Base-by-base conservation (phyloP, 37 sponge, comb jelly and placozoan species). In the Axinella damicornis region DNA sequence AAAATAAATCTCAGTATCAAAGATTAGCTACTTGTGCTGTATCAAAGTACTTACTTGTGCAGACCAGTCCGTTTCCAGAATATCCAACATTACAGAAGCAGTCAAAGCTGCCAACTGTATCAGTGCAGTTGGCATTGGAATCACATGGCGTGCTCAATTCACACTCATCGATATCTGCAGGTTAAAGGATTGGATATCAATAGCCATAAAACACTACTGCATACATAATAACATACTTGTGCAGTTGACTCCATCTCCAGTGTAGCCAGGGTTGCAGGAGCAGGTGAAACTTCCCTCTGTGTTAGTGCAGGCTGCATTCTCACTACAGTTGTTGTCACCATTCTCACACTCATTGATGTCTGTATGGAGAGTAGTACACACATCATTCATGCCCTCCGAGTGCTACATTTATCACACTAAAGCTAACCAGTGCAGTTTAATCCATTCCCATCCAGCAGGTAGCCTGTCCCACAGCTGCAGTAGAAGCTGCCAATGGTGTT, bases 31-130 rank as follows among this genome's bases (percentile, higher is more conserved):
- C n/a, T n/a, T n/a, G n/a, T n/a, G n/a, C n/a, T n/a, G n/a, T n/a
- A 53, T 69, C 69, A 30, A 6, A 30, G 25, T 22, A 46, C 73
- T 11, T 16, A 71, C 37, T 20, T 16, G 71, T 74, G 6, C 77
- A 77, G 22, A 2, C 19, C 9, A 34, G 0, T 14, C 62, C 77
- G 35, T 77, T 67, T 40, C 85, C 85, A 25, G 31, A 38, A 56
- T 63, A 89, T 21, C 90, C 90, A 22, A 25, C 18, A 16, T 54
- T 78, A 62, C 90, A 89, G 24, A 57, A 71, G 67, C 90, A 89
- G 27, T 34, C 53, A 46, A 78, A 88, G 41, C 77, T 76, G 36
- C 88, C 88, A 58, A 34, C 60, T 69, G 77, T 86, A 46, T 86
- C 70, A 31, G 22, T 69, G 71, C 87, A 86, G 24, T 27, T 34